Percentiles rank a stretch among this genome's conserved stretches.
phyloP scores from a whole-genome alignment of 2,113 vertebrate species.

The Tupaia tana region DNA sequence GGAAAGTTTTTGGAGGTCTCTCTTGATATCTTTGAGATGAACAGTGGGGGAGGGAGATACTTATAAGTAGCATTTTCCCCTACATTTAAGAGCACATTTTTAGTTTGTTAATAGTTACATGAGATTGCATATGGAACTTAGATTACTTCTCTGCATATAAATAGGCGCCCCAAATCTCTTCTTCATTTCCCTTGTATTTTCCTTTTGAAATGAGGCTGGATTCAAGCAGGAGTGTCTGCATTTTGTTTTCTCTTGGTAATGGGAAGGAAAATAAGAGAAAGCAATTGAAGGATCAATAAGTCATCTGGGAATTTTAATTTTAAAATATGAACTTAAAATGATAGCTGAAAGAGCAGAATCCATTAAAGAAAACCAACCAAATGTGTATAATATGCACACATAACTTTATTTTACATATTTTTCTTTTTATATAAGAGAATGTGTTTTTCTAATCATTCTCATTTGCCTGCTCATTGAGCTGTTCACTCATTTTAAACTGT shows the following conservation, averaged over 20 bases:
- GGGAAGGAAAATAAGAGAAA: neutral
- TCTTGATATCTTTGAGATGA: neutral
- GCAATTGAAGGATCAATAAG: neutral
- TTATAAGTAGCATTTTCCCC: neutral
- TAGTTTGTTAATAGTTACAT: neutral
- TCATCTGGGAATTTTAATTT: conserved; percentile 43
- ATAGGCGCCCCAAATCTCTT: neutral
- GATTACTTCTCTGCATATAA: neutral
- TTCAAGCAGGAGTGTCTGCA: neutral
- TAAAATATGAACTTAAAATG: conserved; percentile 30
- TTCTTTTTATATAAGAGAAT: conserved; percentile 65
- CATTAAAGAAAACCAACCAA: conserved; percentile 46
- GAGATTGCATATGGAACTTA: neutral
- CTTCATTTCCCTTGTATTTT: neutral
- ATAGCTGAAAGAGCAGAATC: conserved; percentile 1
- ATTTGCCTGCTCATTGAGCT: conserved; percentile 76
- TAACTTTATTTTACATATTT: conserved; percentile 67
- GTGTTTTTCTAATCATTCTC: conserved; percentile 73
- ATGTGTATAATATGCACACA: conserved; percentile 48
- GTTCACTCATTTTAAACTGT: conserved; percentile 73
- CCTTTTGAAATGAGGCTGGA: neutral
- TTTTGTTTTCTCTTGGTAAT: neutral
- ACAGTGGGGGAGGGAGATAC: rapidly evolving
- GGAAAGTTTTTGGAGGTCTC: neutral
- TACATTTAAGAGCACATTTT: neutral